Evolutionary conservation across 1,140 invertebrate genomes (phyloP).

Genomic region (honey bee (Apis mellifera)): Amel_HAv3.1 CM009931.2:8732001-8732500

Average conservation of each 20-base stretch:
- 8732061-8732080: too few relatives aligned
- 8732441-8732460: slow-evolving; percentile 69
- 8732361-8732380: slow-evolving; percentile 20
- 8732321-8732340: slow-evolving; percentile 58
- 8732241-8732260: neutral
- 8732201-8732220: neutral
- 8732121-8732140: too few relatives aligned
- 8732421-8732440: slow-evolving; percentile 57
- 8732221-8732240: slow-evolving; percentile 27
- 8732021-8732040: too few relatives aligned
- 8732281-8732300: slow-evolving; percentile 43
- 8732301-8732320: slow-evolving; percentile 55
- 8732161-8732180: too few relatives aligned
- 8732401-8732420: slow-evolving; percentile 40
- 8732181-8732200: too few relatives aligned
- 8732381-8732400: slow-evolving; percentile 18
- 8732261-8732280: neutral
- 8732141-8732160: too few relatives aligned
- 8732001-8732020: neutral
- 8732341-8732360: slow-evolving; percentile 18
- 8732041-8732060: too few relatives aligned
- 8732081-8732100: too few relatives aligned
- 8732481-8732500: slow-evolving; percentile 7
- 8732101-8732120: too few relatives aligned
- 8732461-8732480: slow-evolving; percentile 48